Evolutionary conservation across 2,797 vertebrate species (phyloP), one percentile per base, ranked within the genome.

Genomic region (Sebastes diaconus): DNA sequence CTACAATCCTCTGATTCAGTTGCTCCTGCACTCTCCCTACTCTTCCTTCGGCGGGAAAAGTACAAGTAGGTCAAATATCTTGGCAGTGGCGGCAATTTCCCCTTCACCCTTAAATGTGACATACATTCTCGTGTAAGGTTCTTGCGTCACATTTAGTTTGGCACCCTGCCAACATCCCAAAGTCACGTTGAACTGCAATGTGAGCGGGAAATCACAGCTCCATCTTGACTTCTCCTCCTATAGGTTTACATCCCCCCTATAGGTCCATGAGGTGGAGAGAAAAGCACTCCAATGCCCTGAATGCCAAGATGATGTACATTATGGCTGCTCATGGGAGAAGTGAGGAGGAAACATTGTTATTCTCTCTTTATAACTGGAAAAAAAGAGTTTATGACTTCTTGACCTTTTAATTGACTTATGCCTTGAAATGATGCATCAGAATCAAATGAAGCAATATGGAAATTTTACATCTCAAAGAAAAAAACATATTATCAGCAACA

Each of bases 151-250:
- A 80, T 89, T 93, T 79, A 61, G 13, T 74, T 71, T 81, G 94
- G 94, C 84, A n/a, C 68, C 25, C 6, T 10, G 84, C 92, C 87
- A 75, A 52, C 77, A 8, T 64, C 55, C 71, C 54, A 14, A 2
- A 90, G 93, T 95, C 95, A 96, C 95, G 95, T 96, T 96, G 94
- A 83, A 5, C 4, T 91, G 88, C 94, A 94, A 95, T 94, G 94
- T 96, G 95, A 95, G 34, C 4, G 52, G 5, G 58, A 36, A 55
- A 27, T 20, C 3, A 14, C 76, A 16, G 12, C 34, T 65, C 75
- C 77, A 58, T 34, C 32, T 70, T 59, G 6, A 65, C 65, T 58
- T 27, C 7, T 61, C 1, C 7, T 46, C 10, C 39, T 13, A 10
- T 14, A 57, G 0, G 10, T 75, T 68, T 5, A 24, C 34, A 50